Evolutionary conservation across 2,113 vertebrate species (phyloP), one percentile per base, ranked within the genome.

Genomic region (Thunnus maccoyii): DNA sequence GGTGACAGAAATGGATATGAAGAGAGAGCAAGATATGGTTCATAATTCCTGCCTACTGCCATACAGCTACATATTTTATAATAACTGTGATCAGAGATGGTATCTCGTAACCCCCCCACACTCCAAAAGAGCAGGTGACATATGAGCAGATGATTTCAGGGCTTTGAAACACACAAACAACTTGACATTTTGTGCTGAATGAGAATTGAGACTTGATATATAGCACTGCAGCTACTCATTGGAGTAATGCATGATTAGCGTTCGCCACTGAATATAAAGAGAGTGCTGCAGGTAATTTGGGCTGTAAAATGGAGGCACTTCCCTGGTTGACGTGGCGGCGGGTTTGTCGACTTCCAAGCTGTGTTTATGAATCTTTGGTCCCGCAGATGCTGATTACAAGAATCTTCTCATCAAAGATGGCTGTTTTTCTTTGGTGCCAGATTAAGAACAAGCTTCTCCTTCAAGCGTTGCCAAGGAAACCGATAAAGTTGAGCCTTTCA

Each of bases 111-210:
- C 27, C 68, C 44, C 5, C 14, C 5, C 22, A 0, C 15, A 16
- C 58, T 63, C 55, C 22, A 12, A 67, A 80, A 68, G 75, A 84
- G 82, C 74, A 65, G 47, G 16, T 17, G 3, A 32, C 41, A 32
- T 76, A 85, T 84, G 84, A 78, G 51, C 13, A 0, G 72, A 71
- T 78, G 75, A 84, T 82, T 91, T 78, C 32, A 68, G 48, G 56
- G 64, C 77, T 79, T 55, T 22, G 62, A 85, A 80, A 73, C 72
- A 61, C 56, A 86, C 82, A 90, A 91, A 87, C 90, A 90, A 88
- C 85, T 91, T 92, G 84, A 90, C 88, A 91, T 91, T 92, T 92
- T 67, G 69, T 0, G 6, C 15, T 44, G 32, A 87, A 85, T 87
- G 60, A 54, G 86, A 91, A 87, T 76, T 80, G 62, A 58, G 69